Conservation (phyloP, 2,113 vertebrate species). For the Caracal caracal region DNA sequence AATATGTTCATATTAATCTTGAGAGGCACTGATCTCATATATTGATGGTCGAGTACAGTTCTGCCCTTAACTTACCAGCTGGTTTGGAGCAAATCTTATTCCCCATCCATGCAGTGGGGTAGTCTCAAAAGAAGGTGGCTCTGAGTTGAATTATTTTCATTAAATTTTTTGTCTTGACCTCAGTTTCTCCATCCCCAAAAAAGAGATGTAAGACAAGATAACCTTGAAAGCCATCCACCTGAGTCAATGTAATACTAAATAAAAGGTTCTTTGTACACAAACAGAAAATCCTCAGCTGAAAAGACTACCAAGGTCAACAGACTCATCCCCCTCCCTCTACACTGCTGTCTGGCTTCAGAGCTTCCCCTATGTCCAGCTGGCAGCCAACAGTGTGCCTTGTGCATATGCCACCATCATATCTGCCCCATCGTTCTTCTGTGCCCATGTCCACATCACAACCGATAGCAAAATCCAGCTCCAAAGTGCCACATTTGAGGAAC, state of each 20-base stretch:
- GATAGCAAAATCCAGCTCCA: not conserved
- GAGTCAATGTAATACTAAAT: not conserved
- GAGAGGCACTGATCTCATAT: not conserved
- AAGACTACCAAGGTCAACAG: not conserved
- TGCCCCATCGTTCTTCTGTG: not conserved
- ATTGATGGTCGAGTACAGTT: not conserved
- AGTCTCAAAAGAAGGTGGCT: not conserved
- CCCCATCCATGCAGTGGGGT: not conserved
- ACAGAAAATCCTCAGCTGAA: not conserved
- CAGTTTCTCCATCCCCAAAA: not conserved
- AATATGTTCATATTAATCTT: not conserved
- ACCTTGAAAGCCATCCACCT: not conserved
- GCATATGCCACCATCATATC: too few relatives aligned
- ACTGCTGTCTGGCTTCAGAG: not conserved
- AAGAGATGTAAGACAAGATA: not conserved
- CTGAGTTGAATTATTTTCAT: not conserved
- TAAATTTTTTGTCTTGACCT: not conserved
- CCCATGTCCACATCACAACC: not conserved
- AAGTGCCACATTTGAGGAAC: not conserved
- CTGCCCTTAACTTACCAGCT: not conserved
- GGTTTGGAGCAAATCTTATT: not conserved
- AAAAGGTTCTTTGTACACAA: not conserved
- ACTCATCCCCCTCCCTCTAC: rapidly evolving
- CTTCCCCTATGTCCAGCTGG: not conserved
- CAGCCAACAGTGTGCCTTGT: not conserved